Evolutionary conservation across 2,888 invertebrate species (phyloP), one percentile per base, ranked within the genome.

Genomic region (Pachycephus smyrnensis): DNA sequence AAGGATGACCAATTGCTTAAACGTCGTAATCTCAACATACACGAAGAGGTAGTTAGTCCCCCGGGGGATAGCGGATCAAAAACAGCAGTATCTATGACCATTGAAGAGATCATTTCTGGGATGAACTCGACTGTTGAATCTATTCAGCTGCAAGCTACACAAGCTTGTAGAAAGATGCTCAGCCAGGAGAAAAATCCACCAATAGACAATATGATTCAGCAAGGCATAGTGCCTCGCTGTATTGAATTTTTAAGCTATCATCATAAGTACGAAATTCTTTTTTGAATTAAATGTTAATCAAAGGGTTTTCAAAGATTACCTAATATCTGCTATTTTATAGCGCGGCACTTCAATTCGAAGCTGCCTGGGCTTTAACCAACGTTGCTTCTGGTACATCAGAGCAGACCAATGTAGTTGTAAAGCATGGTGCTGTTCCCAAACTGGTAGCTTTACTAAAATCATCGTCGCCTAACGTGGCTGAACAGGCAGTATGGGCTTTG

Each of bases 401-500:
- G 0, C 98, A 99, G 91, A 99, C 99, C 0, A 94, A 95, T 84
- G 95, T 95, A 31, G 98, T 99, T 0, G 95, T 99, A 0, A 93
- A 96, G 90, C 94, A 95, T 68, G 96, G 97, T n/a, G 98, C 98
- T 0, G 94, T 99, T 33, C 96, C 96, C 0, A 95, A 95, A 80
- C 94, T 99, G 76, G 94, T 98, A 33, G 89, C 92, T 0, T 93
- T 99, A 23, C 92, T 98, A 0, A 92, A 93, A 11, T 96, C 96
- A 0, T 92, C 94, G 1, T 93, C 94, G 69, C 92, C 94, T 0
- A 94, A 95, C 83, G 95, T 97, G 1, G 96, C 97, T 1, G 98
- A 98, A 89, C 98, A 98, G 91, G 96, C 97, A n/a, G 97, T 98
- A 0, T 99, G 97, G 99, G 99, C 99, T 0, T 93, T 98, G n/a